Conservation (phyloP, 2,888 invertebrate genomes). For the Lymantria dispar region DNA sequence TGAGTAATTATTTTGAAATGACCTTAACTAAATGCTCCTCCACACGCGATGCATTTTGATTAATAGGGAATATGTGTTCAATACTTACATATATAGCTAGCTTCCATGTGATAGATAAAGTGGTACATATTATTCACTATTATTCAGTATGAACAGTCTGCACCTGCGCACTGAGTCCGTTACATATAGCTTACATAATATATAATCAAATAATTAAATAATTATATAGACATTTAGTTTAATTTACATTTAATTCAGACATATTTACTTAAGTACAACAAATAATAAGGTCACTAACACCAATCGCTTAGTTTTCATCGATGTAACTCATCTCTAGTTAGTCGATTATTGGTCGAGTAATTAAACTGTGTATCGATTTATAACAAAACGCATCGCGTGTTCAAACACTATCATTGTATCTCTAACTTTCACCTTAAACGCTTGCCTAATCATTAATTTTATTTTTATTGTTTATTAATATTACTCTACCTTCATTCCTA, state of each 20-base stretch:
- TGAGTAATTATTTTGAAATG: not conserved
- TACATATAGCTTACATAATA: not conserved
- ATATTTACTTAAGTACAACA: constrained; percentile 25
- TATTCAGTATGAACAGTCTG: constrained; percentile 5
- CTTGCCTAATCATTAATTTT: constrained; percentile 37
- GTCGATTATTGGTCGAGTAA: constrained; percentile 10
- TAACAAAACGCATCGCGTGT: constrained; percentile 36
- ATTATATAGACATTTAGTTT: constrained; percentile 19
- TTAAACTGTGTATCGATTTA: constrained; percentile 19
- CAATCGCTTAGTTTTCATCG: constrained; percentile 30
- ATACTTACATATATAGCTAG: constrained; percentile 6
- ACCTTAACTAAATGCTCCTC: constrained; percentile 1
- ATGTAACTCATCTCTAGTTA: constrained; percentile 14
- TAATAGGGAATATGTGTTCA: constrained; percentile 8
- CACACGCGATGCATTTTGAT: constrained; percentile 35
- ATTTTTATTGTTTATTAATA: constrained; percentile 54
- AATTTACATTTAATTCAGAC: constrained; percentile 19
- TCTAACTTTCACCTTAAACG: constrained; percentile 28
- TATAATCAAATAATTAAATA: too few relatives aligned
- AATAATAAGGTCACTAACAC: constrained; percentile 36
- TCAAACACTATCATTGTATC: constrained; percentile 39
- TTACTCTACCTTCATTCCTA: constrained; percentile 45
- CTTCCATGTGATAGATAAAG: constrained; percentile 22
- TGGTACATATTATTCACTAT: constrained; percentile 20
- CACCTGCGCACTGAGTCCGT: constrained; percentile 21